Evolutionary conservation across 1,140 invertebrate species (phyloP).

Genomic region (Ruditapes philippinarum): DNA sequence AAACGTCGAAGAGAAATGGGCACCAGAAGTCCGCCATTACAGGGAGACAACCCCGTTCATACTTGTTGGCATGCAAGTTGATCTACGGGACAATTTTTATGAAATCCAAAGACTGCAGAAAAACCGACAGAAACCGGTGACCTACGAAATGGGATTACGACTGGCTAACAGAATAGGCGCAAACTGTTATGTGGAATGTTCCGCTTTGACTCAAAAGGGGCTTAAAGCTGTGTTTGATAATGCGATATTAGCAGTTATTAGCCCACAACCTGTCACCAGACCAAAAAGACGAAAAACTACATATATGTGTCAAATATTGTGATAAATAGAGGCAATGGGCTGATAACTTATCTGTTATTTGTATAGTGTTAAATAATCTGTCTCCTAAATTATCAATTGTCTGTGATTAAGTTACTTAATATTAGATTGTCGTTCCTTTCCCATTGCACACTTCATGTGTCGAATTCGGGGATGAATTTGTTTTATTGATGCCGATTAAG

Average conservation of each 20-base stretch:
- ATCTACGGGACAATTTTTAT: constrained; percentile 80
- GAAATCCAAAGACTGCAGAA: constrained; percentile 94
- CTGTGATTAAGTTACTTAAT: neutral
- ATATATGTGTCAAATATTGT: constrained; percentile 38
- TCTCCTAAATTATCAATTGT: no score
- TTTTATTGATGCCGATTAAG: no score
- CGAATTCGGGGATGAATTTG: no score
- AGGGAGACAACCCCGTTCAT: constrained; percentile 95
- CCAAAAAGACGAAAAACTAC: constrained; percentile 20
- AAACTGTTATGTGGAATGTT: constrained; percentile 96
- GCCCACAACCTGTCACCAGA: constrained; percentile 72
- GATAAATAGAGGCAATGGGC: constrained; percentile 1
- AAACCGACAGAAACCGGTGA: constrained; percentile 94
- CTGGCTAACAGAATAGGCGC: constrained; percentile 91
- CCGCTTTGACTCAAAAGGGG: constrained; percentile 89
- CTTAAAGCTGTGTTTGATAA: constrained; percentile 83
- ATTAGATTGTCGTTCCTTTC: no score
- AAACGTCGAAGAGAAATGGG: constrained; percentile 97
- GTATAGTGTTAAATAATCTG: no score
- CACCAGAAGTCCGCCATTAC: constrained; percentile 88
- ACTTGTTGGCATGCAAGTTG: constrained; percentile 89
- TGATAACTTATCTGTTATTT: no score
- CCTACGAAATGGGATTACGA: constrained; percentile 91
- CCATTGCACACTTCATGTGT: no score
- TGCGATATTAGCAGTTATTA: constrained; percentile 80